phyloP scores from a whole-genome alignment of 2,113 vertebrate genomes.

The Harpagus bidentatus region DNA sequence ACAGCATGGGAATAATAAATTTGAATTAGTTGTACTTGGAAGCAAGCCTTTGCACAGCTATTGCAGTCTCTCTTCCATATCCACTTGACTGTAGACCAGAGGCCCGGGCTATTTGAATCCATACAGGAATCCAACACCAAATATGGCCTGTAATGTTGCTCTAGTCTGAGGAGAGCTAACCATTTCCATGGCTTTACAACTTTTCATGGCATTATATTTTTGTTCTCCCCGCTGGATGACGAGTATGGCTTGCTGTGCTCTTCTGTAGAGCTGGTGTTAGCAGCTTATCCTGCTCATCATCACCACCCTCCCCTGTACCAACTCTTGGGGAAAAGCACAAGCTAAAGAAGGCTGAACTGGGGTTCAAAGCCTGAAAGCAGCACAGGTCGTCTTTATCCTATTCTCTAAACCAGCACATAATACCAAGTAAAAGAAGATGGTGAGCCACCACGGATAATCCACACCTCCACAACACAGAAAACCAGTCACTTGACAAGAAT shows the following conservation, averaged over 20 bases:
- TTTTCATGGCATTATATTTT: background rate
- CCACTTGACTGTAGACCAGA: background rate
- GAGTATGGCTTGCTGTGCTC: background rate
- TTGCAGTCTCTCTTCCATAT: background rate
- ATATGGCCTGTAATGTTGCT: background rate
- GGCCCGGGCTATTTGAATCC: background rate
- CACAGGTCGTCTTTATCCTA: accelerated
- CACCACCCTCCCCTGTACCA: background rate
- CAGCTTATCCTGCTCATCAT: background rate
- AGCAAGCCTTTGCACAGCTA: background rate
- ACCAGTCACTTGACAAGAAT: background rate
- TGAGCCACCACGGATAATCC: background rate
- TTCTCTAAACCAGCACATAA: background rate
- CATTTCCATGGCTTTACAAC: background rate
- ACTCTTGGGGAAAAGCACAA: background rate
- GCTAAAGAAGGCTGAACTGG: background rate
- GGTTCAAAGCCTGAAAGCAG: background rate
- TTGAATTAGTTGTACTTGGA: background rate
- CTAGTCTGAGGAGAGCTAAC: background rate
- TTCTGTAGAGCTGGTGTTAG: background rate
- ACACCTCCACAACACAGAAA: background rate
- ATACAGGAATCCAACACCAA: background rate
- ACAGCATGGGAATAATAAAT: background rate
- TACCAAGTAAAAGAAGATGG: background rate
- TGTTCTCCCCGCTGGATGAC: background rate